Evolutionary conservation across 2,888 invertebrate species (phyloP).

Genomic region (Tachina grossa): DNA sequence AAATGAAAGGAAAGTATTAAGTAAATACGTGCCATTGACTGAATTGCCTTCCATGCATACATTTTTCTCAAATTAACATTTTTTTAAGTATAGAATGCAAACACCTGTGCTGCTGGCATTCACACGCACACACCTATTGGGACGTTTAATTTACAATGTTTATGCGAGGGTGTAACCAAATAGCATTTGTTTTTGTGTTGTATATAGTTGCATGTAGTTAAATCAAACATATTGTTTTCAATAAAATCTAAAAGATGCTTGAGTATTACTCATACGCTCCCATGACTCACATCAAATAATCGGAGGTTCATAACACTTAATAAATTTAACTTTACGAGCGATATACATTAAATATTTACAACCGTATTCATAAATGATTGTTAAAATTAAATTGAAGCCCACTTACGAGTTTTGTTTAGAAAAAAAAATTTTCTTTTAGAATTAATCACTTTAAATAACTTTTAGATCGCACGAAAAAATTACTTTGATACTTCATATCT

Average conservation of each 20-base stretch:
- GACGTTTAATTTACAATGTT: not conserved
- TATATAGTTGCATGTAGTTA: constrained; percentile 1
- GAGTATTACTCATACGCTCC: constrained; percentile 40
- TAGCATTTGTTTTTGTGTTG: not conserved
- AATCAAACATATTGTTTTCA: constrained; percentile 36
- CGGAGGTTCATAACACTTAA: constrained; percentile 16
- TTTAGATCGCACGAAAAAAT: too few species aligned
- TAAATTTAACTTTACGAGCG: constrained; percentile 9
- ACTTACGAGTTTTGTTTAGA: too few species aligned
- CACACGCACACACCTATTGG: not conserved
- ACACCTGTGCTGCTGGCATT: constrained; percentile 45
- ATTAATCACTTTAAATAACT: too few species aligned
- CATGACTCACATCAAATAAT: constrained; percentile 32
- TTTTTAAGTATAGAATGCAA: constrained; percentile 23
- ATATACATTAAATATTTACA: not conserved
- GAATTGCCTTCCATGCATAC: constrained; percentile 36
- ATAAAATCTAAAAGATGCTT: constrained; percentile 30
- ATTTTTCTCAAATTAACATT: constrained; percentile 14
- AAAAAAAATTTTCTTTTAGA: too few species aligned
- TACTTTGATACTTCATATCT: too few species aligned
- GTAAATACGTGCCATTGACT: constrained; percentile 54
- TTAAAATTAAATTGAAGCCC: too few species aligned
- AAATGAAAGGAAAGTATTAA: constrained; percentile 1
- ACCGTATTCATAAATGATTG: too few species aligned
- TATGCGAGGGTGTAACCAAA: not conserved